These are phyloP conservation scores for Cnemophilus loriae DNA, from an alignment of 2,113 vertebrate genomes.

Conservation along the genomic window DNA sequence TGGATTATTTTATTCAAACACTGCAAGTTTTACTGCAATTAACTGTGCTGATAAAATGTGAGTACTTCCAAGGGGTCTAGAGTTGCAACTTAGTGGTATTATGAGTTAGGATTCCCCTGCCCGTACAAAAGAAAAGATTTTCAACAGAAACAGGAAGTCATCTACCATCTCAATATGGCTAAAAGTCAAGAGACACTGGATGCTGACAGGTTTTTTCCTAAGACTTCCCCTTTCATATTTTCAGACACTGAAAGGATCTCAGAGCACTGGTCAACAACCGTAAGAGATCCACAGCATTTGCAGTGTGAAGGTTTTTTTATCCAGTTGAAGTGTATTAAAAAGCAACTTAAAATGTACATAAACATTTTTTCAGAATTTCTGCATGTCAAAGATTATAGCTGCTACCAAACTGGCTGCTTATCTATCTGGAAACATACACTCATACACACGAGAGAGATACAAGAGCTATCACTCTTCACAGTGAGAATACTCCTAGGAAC, in stretches of 20 bases:
- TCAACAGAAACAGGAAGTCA: not conserved
- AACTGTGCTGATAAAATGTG: not conserved
- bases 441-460: not conserved
- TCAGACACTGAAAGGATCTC: not conserved
- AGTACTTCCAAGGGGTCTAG: not conserved
- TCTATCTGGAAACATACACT: not conserved
- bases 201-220: not conserved
- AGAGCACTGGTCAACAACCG: not conserved
- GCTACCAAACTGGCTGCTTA: not conserved
- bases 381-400: not conserved
- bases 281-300: not conserved
- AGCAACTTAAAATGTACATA: not conserved
- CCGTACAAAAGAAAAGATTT: not conserved
- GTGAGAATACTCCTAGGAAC: not conserved
- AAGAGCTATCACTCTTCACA: not conserved
- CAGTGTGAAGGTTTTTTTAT: not conserved
- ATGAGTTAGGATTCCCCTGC: not conserved
- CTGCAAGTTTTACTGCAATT: not conserved
- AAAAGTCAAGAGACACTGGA: not conserved
- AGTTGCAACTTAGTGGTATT: not conserved
- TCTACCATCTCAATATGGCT: not conserved
- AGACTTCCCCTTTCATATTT: not conserved
- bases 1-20: not conserved
- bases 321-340: not conserved
- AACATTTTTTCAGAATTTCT: not conserved